Base-by-base conservation (phyloP, 1,140 invertebrate genomes). In the Drosophila micromelanica region DNA sequence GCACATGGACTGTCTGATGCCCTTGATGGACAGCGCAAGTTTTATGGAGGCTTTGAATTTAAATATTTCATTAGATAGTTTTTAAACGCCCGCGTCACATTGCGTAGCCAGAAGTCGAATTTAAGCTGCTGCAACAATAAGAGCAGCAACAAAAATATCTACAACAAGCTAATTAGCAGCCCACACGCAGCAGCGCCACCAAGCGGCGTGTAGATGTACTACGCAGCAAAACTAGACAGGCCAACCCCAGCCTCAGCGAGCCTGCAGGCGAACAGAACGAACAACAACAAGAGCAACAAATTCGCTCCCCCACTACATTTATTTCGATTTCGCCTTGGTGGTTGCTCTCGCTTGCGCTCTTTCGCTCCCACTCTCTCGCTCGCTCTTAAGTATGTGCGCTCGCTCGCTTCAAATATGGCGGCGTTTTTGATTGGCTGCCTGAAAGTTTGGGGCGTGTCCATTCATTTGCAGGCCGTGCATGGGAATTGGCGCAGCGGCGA, bases 371-470 rank as follows among this genome's bases (percentile, higher is more conserved):
- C 70, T 60, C 49, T n/a, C 57, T 54, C 46, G 30, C 65, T 49
- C 38, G 20, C 51, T 20, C 49, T 17, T 20, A 11, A 13, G 15
- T 12, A 32, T 65, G 54, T 42, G 13, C 37, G 72, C 73, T 60
- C 70, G 78, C 84, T 73, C 84, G 64, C 77, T 89, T 79, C 80
- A 87, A 87, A 87, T 89, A 87, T 87, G 84, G 84, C 84, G 84
- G 68, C 46, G 48, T 20, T 55, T 70, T 40, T 62, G 79, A 87
- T 87, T 87, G 84, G 84, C 46, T 62, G 61, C 6, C 49, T 20
- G 35, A 9, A 27, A 8, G 48, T 17, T 46, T 20, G 59, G 73
- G 84, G 76, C 68, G 79, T 72, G 59, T 17, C 57, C 17, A 13
- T 5, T 60, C 32, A 43, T 48, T 35, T 42, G 56, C 43, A 23